A percentile compares a stretch with the other conserved stretches of the same genome.
Conservation (phyloP, 1,140 invertebrate genomes). For the Neodiprion lecontei region DNA sequence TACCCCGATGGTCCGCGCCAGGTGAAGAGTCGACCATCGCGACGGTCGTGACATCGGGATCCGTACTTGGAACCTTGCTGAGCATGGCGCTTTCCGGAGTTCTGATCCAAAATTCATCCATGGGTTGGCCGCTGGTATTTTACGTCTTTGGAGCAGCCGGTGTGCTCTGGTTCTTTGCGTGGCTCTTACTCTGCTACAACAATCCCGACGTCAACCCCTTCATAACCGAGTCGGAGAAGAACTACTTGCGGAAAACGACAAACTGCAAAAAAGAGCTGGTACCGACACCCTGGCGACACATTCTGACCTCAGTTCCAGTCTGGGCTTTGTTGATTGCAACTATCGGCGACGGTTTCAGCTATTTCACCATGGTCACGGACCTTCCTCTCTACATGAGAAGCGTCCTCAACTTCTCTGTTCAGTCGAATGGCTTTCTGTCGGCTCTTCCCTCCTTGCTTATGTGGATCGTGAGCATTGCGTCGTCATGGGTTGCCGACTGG, state of each 20-base stretch:
- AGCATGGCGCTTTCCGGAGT: constrained; percentile 70
- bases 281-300: constrained; percentile 71
- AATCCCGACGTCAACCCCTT: constrained; percentile 79
- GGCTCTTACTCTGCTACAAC: constrained; percentile 73
- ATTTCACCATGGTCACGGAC: constrained; percentile 71
- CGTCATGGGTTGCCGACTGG: constrained; percentile 66
- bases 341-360: constrained; percentile 83
- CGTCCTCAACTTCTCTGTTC: constrained; percentile 79
- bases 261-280: constrained; percentile 37
- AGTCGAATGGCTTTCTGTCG: constrained; percentile 67
- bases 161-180: constrained; percentile 56
- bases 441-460: constrained; percentile 69
- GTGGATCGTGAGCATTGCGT: constrained; percentile 66
- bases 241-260: constrained; percentile 67
- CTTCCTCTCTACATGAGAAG: constrained; percentile 84
- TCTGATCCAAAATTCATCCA: constrained; percentile 50
- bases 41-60: constrained; percentile 56
- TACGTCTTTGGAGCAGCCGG: constrained; percentile 16
- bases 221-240: constrained; percentile 77
- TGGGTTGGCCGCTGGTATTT: constrained; percentile 20
- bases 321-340: constrained; percentile 75
- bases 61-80: constrained; percentile 72
- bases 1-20: constrained; percentile 71
- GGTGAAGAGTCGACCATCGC: constrained; percentile 49
- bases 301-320: constrained; percentile 75